Conservation (phyloP, 37 sponge, comb jelly and placozoan genomes). For the Aplysina aerophoba region DNA sequence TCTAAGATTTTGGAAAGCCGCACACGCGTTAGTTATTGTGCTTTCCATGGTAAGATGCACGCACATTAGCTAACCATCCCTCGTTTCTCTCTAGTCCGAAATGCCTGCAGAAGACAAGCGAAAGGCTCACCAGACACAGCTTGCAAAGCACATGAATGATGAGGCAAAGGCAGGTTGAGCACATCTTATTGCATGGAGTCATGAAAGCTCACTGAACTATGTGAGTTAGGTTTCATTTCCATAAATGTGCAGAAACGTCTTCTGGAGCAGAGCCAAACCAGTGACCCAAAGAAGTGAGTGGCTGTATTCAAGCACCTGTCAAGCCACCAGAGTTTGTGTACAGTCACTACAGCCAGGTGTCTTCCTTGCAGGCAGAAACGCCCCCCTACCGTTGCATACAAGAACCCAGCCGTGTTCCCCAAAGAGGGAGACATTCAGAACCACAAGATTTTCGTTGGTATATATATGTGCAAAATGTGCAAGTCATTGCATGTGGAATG, state of each 20-base stretch:
- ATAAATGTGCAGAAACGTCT: neutral
- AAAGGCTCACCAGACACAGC: slow-evolving; percentile 83
- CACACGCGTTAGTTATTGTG: slow-evolving; percentile 48
- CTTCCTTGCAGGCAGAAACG: slow-evolving; percentile 53
- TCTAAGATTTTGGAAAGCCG: slow-evolving; percentile 51
- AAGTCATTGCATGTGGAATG: neutral
- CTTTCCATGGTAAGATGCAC: neutral
- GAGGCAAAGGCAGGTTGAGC: slow-evolving; percentile 78
- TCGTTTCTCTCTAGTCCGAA: slow-evolving; percentile 53
- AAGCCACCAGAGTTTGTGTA: too few species aligned
- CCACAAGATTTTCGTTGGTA: slow-evolving; percentile 85
- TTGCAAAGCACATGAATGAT: slow-evolving; percentile 86
- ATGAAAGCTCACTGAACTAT: too few species aligned
- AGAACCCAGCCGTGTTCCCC: slow-evolving; percentile 81
- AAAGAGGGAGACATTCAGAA: slow-evolving; percentile 89
- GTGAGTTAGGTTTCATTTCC: too few species aligned
- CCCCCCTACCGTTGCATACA: slow-evolving; percentile 83
- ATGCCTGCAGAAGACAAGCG: slow-evolving; percentile 81
- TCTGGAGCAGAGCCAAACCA: slow-evolving; percentile 2
- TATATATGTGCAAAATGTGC: slow-evolving; percentile 18
- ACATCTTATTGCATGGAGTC: too few species aligned
- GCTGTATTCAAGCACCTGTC: too few species aligned
- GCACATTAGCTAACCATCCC: neutral
- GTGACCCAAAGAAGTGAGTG: slow-evolving; percentile 13
- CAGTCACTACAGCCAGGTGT: too few species aligned